Conservation (phyloP, 2,888 invertebrate species). For the Uloborus plumipes region DNA sequence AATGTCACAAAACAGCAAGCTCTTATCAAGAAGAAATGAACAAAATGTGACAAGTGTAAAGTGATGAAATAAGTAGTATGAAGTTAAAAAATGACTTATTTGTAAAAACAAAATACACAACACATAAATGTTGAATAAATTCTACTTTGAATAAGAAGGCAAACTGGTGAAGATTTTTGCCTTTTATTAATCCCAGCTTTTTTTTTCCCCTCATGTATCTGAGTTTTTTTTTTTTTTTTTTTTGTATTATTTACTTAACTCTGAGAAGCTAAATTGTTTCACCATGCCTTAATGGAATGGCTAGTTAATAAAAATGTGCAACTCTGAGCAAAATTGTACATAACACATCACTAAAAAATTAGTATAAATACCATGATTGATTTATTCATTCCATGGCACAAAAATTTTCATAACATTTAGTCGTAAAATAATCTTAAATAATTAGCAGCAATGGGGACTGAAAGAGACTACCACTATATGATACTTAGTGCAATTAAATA, state of each 20-base stretch:
- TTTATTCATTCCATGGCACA: conserved; percentile 13
- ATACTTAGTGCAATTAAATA: conserved; percentile 58
- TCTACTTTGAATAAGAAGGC: conserved; percentile 1
- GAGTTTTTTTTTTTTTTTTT: conserved; percentile 10
- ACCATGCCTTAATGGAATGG: conserved; percentile 14
- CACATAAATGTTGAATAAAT: conserved; percentile 17
- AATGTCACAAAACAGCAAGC: too few species aligned
- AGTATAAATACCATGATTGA: conserved; percentile 24
- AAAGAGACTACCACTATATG: conserved; percentile 52
- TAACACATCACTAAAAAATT: conserved; percentile 22
- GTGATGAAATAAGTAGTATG: too few species aligned
- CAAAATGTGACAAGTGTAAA: too few species aligned
- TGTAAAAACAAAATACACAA: neutral
- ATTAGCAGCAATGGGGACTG: conserved; percentile 64
- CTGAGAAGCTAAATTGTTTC: conserved; percentile 12
- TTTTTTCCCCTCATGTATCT: neutral
- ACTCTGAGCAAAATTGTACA: conserved; percentile 29
- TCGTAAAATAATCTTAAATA: conserved; percentile 40
- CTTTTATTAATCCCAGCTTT: too few species aligned
- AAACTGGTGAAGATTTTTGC: conserved; percentile 30
- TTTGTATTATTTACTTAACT: conserved; percentile 5
- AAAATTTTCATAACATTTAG: conserved; percentile 24
- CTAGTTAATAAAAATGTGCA: conserved; percentile 18
- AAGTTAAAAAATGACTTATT: too few species aligned
- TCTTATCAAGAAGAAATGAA: too few species aligned